These are phyloP conservation scores for Tympanoctomys barrerae DNA, from an alignment of 2,797 vertebrate species.

Conservation along the genomic window DNA sequence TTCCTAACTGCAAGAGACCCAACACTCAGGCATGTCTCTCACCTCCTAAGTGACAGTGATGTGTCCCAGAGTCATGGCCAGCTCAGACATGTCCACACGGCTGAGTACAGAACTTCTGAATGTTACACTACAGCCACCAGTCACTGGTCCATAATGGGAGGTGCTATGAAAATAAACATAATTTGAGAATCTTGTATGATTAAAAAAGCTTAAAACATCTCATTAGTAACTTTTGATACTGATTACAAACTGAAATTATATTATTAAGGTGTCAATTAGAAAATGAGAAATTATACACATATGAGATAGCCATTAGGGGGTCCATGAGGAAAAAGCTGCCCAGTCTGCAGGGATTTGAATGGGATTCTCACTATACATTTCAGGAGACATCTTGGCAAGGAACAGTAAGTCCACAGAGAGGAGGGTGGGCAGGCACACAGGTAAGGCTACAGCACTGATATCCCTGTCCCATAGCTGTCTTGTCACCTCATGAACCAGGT, in stretches of 20 bases:
- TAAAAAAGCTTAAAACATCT: background rate
- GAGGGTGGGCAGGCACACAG: background rate
- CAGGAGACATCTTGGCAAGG: background rate
- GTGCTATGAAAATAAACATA: background rate
- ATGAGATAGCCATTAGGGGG: background rate
- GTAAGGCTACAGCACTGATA: background rate
- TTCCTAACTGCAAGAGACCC: background rate
- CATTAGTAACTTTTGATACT: constrained; percentile 35
- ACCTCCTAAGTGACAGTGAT: background rate
- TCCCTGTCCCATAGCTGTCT: background rate
- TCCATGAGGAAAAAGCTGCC: background rate
- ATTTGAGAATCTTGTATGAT: background rate
- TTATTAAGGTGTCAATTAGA: background rate
- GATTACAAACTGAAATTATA: constrained; percentile 23
- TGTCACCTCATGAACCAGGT: background rate
- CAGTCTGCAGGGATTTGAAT: background rate
- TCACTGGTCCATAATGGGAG: background rate
- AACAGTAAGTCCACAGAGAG: background rate
- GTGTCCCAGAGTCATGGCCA: background rate
- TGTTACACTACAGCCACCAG: background rate
- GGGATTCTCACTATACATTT: background rate
- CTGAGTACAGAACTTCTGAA: background rate
- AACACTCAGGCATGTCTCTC: background rate
- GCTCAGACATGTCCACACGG: background rate
- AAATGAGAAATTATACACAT: background rate